Evolutionary conservation across 2,113 vertebrate genomes (phyloP), one percentile per base, ranked within the genome.

Genomic region (Pteruthius melanotis): DNA sequence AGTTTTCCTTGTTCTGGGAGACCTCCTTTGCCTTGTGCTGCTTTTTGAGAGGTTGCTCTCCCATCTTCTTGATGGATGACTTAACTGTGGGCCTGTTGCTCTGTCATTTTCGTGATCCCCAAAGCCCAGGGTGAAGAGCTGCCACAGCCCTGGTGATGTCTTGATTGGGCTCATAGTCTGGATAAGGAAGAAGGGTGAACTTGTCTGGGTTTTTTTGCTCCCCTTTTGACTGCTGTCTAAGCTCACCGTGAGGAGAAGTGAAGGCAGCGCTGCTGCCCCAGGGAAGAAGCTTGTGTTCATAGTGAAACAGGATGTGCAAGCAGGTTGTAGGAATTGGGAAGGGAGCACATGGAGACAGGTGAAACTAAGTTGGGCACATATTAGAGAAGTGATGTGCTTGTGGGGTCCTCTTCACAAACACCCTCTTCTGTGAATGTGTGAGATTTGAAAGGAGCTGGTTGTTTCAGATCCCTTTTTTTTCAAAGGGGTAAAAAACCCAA

Each of bases 221-320:
- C 40, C 16, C 10, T 33, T 83, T 91, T 68, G 40, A 15, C 21
- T 88, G 42, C 52, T 80, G 26, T 15, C 37, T 71, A 56, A 83
- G 27, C 60, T 90, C n/a, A n/a, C 64, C 6, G 33, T 79, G 96
- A 94, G 89, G 83, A 96, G 91, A 96, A 97, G 93, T 90, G 93
- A 98, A 96, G 95, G 89, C 56, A 91, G 81, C 0, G 1, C 64
- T 10, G 9, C 64, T 94, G 54, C 50, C 90, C 79, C 12, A 13
- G 71, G 86, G 78, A 89, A 89, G 87, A 96, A 91, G 88, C 95
- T 89, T 15, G 10, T 94, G 60, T 74, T 97, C 93, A 97, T 89
- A 97, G 91, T 95, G 97, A 98, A 98, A 97, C 95, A 97, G 97
- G 98, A 98, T 98, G 91, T 97, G 93, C 21, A 65, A 94, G 83